Base-by-base conservation (phyloP, 1,140 invertebrate species). In the Heliothis subflexa region DNA sequence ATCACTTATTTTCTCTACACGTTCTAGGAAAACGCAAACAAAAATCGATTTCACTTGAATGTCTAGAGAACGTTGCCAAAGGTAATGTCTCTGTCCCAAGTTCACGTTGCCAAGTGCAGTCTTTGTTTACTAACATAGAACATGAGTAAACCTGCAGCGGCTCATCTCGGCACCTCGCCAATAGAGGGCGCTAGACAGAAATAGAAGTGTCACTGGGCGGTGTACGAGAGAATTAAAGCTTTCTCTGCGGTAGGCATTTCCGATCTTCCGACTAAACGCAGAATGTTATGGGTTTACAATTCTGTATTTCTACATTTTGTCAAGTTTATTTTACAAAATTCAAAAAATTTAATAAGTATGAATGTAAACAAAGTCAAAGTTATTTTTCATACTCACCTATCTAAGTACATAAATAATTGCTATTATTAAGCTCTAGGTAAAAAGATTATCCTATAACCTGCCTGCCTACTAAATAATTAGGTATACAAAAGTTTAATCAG, bases 61-160 rank as follows among this genome's bases (percentile, higher is more conserved):
- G 40, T 21, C 45, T 49, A 49, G 45, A 47, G 18, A 66, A 45
- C 47, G 52, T 25, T 72, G 50, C 70, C 52, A 72, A 73, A 72
- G 52, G 28, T 55, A 55, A 47, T 74, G 28, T 62, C 45, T 14
- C 21, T 18, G 71, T 28, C 25, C 21, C 47, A 66, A 66, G 61
- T 68, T 77, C 79, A 83, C 84, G 79, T 78, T 85, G 72, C 70
- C 59, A 50, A 74, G 66, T 77, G 80, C 52, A 79, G 81, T 85
- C 89, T 91, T 93, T 91, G 89, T 93, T 93, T 93, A 91, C 89
- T 83, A 91, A 91, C 91, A 91, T 91, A 91, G 89, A 91, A 84
- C 80, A 89, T 92, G 91, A 93, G 91, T 93, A 91, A 93, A 88
- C 81, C 83, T 80, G 62, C 79, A 84, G 84, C 82, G 81, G 79